A percentile compares a stretch with the other conserved stretches of the same genome.
These are phyloP conservation scores for Thumatha senex DNA, from an alignment of 2,888 invertebrate genomes.

Conservation along the genomic window DNA sequence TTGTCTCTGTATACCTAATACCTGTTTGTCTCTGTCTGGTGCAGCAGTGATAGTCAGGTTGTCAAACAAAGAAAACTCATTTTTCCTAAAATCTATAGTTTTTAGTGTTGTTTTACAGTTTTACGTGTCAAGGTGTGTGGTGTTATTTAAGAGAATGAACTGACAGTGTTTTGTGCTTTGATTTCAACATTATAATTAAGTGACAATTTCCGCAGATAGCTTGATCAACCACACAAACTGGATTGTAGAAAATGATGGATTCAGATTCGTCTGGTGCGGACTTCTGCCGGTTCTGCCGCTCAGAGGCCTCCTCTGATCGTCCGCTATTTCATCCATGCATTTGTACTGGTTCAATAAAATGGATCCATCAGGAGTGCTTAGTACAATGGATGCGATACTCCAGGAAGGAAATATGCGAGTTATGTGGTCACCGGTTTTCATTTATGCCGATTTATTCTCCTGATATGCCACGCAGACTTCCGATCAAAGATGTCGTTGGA, in stretches of 20 bases:
- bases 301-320: conserved; percentile 95
- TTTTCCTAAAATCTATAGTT: conserved; percentile 51
- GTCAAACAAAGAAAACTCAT: conserved; percentile 62
- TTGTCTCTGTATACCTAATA: too few species aligned
- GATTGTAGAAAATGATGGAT: conserved; percentile 76
- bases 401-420: conserved; percentile 98
- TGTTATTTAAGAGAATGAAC: conserved; percentile 9
- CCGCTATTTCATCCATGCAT: conserved; percentile 99
- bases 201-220: conserved; percentile 63
- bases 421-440: conserved; percentile 98
- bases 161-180: conserved; percentile 14
- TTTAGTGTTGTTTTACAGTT: conserved; percentile 44
- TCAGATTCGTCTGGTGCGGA: conserved; percentile 87
- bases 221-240: conserved; percentile 69
- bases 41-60: conserved; percentile 35
- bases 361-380: conserved; percentile 99
- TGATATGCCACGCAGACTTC: conserved; percentile 99
- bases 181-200: conserved; percentile 27
- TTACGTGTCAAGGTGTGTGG: conserved; percentile 47
- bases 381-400: conserved; percentile 99
- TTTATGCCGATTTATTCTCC: conserved; percentile 99
- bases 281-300: conserved; percentile 99
- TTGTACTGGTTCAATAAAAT: conserved; percentile 99
- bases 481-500: conserved; percentile 95
- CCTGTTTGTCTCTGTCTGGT: too few species aligned